Base-by-base conservation (phyloP, 2,797 vertebrate genomes). In the Hapalemur alaotrensis region DNA sequence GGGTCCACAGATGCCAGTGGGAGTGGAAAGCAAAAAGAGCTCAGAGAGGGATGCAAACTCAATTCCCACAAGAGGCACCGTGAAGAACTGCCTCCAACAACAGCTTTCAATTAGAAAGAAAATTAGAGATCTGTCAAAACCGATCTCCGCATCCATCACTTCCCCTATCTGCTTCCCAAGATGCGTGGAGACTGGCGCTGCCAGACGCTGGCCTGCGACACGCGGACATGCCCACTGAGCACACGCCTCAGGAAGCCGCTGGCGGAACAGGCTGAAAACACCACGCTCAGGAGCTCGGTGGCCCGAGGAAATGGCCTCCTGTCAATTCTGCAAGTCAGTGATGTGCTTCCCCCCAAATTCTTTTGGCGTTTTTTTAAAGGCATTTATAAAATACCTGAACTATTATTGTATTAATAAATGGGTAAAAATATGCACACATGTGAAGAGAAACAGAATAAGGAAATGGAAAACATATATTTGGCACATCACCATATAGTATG, bases 81-180 rank as follows among this genome's bases (percentile, higher is more conserved):
- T 11, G 1, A 63, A 50, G 46, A 70, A 25, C n/a, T 20, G 5
- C 75, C n/a, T 86, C 57, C n/a, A 83, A 86, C n/a, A 82, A 83
- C 76, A 93, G 88, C 88, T 93, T 95, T 63, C 79, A 89, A 79
- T 95, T 65, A 91, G 59, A 92, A 93, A 67, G 61, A 73, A 92
- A 90, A 90, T 69, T 48, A 92, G 95, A 95, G 48, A 89, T 79
- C 85, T 91, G 81, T 95, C 95, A 92, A 72, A 89, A 81, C n/a
- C 18, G 2, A 81, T 87, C 87, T 65, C 50, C 20, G 54, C 54
- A 73, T 15, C 92, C 17, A 54, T 90, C 93, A 89, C n/a, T 79
- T 73, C 32, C 35, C 84, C 87, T 92, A 28, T 80, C 91, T 86
- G 50, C 88, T 67, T 88, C 76, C 80, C 81, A 22, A 79, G 89